These are phyloP conservation scores for Jordanella pulchra DNA, from an alignment of 2,797 vertebrate genomes.

Conservation along the genomic window DNA sequence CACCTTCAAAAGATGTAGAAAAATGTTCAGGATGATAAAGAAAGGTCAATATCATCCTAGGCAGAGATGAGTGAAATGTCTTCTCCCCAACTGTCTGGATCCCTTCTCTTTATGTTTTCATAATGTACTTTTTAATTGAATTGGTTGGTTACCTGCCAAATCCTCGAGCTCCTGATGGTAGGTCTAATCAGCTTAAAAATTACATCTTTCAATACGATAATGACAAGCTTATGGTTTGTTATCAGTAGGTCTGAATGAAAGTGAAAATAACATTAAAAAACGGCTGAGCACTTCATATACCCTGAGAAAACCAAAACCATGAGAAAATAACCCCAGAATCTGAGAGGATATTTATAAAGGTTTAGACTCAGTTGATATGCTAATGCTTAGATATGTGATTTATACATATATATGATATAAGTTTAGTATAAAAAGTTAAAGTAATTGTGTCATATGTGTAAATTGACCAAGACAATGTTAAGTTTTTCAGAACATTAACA, in stretches of 20 bases:
- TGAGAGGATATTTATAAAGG: neutral
- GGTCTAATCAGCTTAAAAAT: slow-evolving; percentile 54
- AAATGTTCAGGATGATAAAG: slow-evolving; percentile 49
- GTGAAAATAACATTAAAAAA: neutral
- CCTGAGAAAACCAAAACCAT: too few relatives aligned
- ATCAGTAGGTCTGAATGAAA: neutral
- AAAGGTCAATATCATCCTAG: slow-evolving; percentile 51
- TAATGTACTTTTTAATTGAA: slow-evolving; percentile 75
- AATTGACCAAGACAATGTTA: neutral
- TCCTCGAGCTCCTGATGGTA: slow-evolving; percentile 36
- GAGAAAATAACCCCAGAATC: neutral
- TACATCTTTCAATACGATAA: slow-evolving; percentile 53
- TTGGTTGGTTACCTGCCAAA: slow-evolving; percentile 72
- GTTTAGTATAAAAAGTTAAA: neutral
- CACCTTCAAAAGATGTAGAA: slow-evolving; percentile 11
- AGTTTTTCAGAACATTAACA: neutral
- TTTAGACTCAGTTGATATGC: neutral
- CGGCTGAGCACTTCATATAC: neutral
- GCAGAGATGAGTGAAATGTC: slow-evolving; percentile 46
- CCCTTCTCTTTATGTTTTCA: slow-evolving; percentile 59
- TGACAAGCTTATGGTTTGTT: slow-evolving; percentile 9
- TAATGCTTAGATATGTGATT: neutral
- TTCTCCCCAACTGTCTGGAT: slow-evolving; percentile 61
- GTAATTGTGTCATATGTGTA: neutral
- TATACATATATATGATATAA: too few relatives aligned